Conservation (phyloP, 1,140 invertebrate species). For the Dolichoris vasculosae region DNA sequence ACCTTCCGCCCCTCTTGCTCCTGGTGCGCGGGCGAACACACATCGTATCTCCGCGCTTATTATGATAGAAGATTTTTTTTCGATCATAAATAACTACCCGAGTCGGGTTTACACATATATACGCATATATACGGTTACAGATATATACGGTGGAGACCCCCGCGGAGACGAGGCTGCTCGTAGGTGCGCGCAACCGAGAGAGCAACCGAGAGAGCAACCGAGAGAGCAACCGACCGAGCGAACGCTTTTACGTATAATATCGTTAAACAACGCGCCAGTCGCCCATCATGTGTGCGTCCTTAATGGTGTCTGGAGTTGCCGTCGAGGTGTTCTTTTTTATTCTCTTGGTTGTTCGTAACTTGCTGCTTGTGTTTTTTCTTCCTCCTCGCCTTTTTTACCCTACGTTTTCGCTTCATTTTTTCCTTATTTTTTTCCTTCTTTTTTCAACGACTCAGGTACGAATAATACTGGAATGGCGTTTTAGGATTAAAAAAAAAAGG, state of each 20-base stretch:
- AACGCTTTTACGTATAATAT: slow-evolving; percentile 58
- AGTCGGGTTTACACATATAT: slow-evolving; percentile 35
- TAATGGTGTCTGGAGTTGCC: slow-evolving; percentile 52
- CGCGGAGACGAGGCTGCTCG: slow-evolving; percentile 63
- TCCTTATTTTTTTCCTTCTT: background rate
- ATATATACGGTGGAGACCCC: slow-evolving; percentile 58
- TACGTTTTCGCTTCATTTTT: background rate
- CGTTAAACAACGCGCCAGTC: slow-evolving; percentile 58
- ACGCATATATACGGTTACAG: no score
- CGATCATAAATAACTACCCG: slow-evolving; percentile 68
- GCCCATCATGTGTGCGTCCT: slow-evolving; percentile 51
- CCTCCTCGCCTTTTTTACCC: background rate
- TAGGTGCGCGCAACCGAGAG: slow-evolving; percentile 52
- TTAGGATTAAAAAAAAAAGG: slow-evolving; percentile 22
- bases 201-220: no score
- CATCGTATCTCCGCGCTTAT: slow-evolving; percentile 66
- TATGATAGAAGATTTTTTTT: slow-evolving; percentile 71
- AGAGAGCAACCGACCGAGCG: slow-evolving; percentile 57
- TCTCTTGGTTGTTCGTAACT: slow-evolving; percentile 44
- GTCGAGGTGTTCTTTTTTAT: slow-evolving; percentile 20
- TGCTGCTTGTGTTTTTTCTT: slow-evolving; percentile 26
- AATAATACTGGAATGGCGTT: slow-evolving; percentile 26
- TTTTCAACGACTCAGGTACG: slow-evolving; percentile 37
- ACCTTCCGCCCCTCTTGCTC: background rate
- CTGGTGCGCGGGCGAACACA: slow-evolving; percentile 45